Evolutionary conservation across 2,888 invertebrate genomes (phyloP).

Genomic region (Chymomyza amoena): DNA sequence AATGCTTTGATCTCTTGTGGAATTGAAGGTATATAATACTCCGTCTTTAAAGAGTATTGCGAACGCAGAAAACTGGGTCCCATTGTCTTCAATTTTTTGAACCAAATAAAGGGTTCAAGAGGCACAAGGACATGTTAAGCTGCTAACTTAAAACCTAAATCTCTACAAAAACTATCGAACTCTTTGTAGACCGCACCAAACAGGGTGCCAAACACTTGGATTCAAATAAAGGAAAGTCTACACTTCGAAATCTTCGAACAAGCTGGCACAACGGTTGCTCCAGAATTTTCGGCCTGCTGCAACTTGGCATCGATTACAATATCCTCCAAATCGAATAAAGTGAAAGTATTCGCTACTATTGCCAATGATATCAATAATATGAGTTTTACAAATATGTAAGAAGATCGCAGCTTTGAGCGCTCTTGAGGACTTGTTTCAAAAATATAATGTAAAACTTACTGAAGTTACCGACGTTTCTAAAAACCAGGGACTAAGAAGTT

Average conservation of each 20-base stretch:
- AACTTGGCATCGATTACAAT: conserved; percentile 71
- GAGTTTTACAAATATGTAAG: conserved; percentile 40
- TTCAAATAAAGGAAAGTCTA: conserved; percentile 42
- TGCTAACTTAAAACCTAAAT: not conserved
- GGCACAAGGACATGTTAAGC: conserved; percentile 74
- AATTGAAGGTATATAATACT: too few relatives aligned
- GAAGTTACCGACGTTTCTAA: conserved; percentile 40
- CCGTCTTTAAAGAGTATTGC: too few relatives aligned
- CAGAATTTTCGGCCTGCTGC: conserved; percentile 76
- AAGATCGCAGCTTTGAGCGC: conserved; percentile 39
- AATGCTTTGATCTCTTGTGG: too few relatives aligned
- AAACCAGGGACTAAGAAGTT: conserved; percentile 52
- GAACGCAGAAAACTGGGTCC: too few relatives aligned
- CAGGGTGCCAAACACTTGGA: conserved; percentile 77
- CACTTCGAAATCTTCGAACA: conserved; percentile 76
- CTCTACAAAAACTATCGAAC: not conserved
- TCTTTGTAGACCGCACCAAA: conserved; percentile 76
- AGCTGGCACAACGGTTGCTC: conserved; percentile 74
- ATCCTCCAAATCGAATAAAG: conserved; percentile 76
- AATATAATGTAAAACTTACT: conserved; percentile 66
- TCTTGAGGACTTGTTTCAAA: conserved; percentile 64
- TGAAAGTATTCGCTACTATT: conserved; percentile 70
- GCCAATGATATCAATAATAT: conserved; percentile 3
- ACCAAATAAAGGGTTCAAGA: too few relatives aligned
- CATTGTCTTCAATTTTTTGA: too few relatives aligned